These are phyloP conservation scores for Zosterops japonicus DNA, from an alignment of 2,113 vertebrate species.

Conservation along the genomic window DNA sequence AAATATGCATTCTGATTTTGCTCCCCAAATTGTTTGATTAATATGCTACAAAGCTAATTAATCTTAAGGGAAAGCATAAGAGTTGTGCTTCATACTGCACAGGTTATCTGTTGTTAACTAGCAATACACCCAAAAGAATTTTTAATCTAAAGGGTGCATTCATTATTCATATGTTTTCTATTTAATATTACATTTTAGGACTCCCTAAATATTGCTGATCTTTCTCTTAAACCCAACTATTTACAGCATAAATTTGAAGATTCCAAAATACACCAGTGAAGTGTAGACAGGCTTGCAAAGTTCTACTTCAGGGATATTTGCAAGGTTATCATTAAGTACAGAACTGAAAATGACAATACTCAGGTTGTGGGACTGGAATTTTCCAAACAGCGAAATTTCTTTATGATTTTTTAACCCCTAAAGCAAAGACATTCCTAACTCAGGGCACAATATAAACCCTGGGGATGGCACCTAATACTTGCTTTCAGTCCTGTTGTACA, in stretches of 20 bases:
- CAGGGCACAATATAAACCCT: background rate
- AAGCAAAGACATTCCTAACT: background rate
- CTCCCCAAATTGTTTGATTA: constrained; percentile 5
- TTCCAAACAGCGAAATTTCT: background rate
- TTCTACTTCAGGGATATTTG: background rate
- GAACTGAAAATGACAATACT: background rate
- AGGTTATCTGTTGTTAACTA: background rate
- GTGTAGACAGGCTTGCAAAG: background rate
- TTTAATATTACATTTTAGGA: background rate
- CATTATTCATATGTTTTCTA: background rate
- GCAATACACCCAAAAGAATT: background rate
- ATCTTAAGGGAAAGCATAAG: background rate
- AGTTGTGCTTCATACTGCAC: background rate
- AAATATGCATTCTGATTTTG: background rate
- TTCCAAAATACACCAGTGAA: background rate
- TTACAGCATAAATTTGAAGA: background rate
- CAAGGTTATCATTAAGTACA: background rate
- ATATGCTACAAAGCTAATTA: constrained; percentile 40
- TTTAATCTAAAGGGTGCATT: background rate
- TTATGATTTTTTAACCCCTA: background rate
- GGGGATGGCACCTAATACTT: background rate
- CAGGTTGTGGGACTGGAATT: background rate
- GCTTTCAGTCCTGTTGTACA: background rate
- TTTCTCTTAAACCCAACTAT: background rate
- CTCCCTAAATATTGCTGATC: background rate